Evolutionary conservation across 1,140 invertebrate genomes (phyloP).

Genomic region (Armadillidium nasatum): DNA sequence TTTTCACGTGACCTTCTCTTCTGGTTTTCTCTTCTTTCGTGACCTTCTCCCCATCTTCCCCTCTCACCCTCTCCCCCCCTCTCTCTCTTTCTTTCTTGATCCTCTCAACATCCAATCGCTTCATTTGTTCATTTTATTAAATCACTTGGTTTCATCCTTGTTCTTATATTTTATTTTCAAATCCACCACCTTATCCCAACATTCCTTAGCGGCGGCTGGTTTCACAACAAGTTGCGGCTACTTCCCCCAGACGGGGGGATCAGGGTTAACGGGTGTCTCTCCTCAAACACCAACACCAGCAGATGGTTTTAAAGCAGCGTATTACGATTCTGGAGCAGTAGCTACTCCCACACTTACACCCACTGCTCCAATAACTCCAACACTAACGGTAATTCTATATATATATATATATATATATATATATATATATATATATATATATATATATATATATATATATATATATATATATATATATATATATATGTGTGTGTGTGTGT

Average conservation of each 20-base stretch:
- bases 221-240: slow-evolving; percentile 43
- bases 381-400: slow-evolving; percentile 34
- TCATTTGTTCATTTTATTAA: background rate
- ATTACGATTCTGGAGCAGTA: slow-evolving; percentile 43
- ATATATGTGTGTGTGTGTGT: slow-evolving; percentile 7
- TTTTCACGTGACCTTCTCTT: too few relatives aligned
- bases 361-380: slow-evolving; percentile 43
- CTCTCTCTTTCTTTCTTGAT: background rate
- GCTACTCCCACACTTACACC: slow-evolving; percentile 44
- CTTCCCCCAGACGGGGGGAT: slow-evolving; percentile 42
- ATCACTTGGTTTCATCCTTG: background rate
- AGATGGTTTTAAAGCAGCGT: slow-evolving; percentile 43
- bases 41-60: background rate
- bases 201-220: slow-evolving; percentile 25
- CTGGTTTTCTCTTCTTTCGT: background rate
- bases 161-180: background rate
- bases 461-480: background rate
- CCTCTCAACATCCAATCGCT: background rate
- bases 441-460: slow-evolving; percentile 13
- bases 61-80: background rate
- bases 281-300: slow-evolving; percentile 42
- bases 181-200: background rate
- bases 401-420: slow-evolving; percentile 6
- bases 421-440: slow-evolving; percentile 15
- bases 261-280: slow-evolving; percentile 40